Base-by-base conservation (phyloP, 2,797 vertebrate genomes). In the Natrix natrix region DNA sequence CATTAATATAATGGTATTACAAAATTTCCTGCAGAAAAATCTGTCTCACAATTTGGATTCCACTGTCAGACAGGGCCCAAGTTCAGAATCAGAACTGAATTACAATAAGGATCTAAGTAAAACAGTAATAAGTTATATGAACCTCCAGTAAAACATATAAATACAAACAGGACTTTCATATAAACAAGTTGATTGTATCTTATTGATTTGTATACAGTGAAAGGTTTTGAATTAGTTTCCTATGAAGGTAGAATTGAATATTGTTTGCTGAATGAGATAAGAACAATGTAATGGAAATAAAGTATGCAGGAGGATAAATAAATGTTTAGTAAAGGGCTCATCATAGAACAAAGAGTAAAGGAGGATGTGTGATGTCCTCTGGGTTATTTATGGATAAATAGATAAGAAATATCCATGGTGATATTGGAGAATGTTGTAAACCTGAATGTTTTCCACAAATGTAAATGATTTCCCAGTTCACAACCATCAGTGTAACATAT, bases 1-100 rank as follows among this genome's bases (percentile, higher is more conserved):
- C 14, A 57, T 24, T 52, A 56, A 26, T 69, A 0, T 0, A 74
- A 8, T 8, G 0, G 26, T 13, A 37, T 88, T 28, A 59, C 43
- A 43, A 54, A 56, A 59, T 32, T 22, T 56, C 8, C 24, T 57
- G 55, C 43, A 60, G 32, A 60, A 60, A 56, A 59, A 87, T 87
- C 43, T 78, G 20, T 22, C 20, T 78, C 74, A 10, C 26, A 87
- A n/a, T 55, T 43, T 37, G 56, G 59, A 24, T 60, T 60, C 57
- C n/a, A 17, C 4, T 90, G 11, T 48, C 28, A 55, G 56, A 63
- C 3, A 69, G 8, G 24, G 55, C 16, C 86, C 54, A 88, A 17
- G 4, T 63, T 87, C 26, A 74, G 54, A 74, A 78, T 78, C 28
- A 28, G 56, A 88, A 74, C 12, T 55, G 60, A 54, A 20, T 32